Conservation (phyloP, 2,888 invertebrate genomes). For the Drosophila quasianomalipes region DNA sequence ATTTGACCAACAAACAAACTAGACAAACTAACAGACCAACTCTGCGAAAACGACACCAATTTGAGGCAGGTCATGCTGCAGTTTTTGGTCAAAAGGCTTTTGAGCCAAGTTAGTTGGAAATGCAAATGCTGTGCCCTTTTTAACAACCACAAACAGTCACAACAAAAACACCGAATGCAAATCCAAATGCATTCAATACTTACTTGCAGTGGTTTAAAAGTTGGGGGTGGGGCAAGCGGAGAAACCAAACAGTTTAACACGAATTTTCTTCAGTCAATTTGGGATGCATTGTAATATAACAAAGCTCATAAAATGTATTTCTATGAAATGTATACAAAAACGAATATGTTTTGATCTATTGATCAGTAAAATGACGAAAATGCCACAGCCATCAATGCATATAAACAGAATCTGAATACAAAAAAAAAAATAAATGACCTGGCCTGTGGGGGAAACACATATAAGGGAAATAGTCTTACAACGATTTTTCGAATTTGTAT, state of each 20-base stretch:
- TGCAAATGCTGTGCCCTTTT: constrained; percentile 42
- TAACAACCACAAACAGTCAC: neutral
- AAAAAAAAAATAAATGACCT: neutral
- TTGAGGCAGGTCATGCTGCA: constrained; percentile 38
- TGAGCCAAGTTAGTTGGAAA: constrained; percentile 41
- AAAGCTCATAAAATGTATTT: neutral
- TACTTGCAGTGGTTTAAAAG: neutral
- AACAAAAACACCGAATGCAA: constrained; percentile 8
- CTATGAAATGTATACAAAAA: neutral
- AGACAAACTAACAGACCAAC: neutral
- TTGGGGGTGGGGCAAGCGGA: neutral
- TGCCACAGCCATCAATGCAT: neutral
- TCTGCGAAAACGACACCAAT: constrained; percentile 21
- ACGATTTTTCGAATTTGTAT: too few species aligned
- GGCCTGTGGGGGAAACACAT: neutral
- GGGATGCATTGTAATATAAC: neutral
- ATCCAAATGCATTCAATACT: constrained; percentile 30
- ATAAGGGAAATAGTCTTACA: neutral
- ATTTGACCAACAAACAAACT: constrained; percentile 7
- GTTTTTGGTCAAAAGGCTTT: constrained; percentile 38
- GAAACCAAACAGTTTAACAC: constrained; percentile 27
- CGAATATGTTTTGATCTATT: neutral
- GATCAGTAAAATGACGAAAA: neutral
- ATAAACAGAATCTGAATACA: neutral
- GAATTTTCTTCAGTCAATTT: constrained; percentile 16